Evolutionary conservation across 2,888 invertebrate genomes (phyloP), one percentile per base, ranked within the genome.

Genomic region (Drosophila falleni): DNA sequence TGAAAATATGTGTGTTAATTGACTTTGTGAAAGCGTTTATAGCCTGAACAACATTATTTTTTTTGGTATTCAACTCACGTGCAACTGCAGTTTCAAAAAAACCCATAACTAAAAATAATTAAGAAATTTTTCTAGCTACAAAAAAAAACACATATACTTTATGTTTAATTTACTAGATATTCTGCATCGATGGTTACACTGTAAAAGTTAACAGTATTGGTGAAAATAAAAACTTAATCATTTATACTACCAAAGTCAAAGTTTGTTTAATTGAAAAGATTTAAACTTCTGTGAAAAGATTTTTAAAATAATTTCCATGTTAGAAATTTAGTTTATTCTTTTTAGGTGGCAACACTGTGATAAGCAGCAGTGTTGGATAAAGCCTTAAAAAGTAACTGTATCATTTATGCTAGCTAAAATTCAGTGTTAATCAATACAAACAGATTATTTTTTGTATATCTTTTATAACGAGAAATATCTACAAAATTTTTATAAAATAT

Each of bases 1-100:
- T 37, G 15, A 46, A 46, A 29, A 37, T 58, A 58, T 47, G 56
- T 64, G 71, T 81, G 79, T 71, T 78, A 84, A 87, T 81, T 81
- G 78, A 67, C 63, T 68, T 78, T 84, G 85, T 75, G 81, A 87
- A 81, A 81, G 85, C 87, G 71, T 75, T 78, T 62, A 70, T 44
- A 47, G 50, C 29, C 39, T 31, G 47, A 6, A 13, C 60, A 71
- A 69, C 8, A 1, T 29, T 29, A 8, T 29, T 29, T 5, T 73
- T 63, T 74, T 72, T 63, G 68, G 70, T 70, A 79, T 29, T 59
- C 69, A 70, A 37, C 60, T 78, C 76, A 76, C 76, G 76, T 75
- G 74, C 79, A 74, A 46, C 39, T 56, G 39, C 41, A 44, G 49
- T 61, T 56, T 61, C 74, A 31, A 53, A 60, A 63, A 59, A n/a